Conservation (phyloP, 1,140 invertebrate genomes). For the Paraescarpia echinospica region DNA sequence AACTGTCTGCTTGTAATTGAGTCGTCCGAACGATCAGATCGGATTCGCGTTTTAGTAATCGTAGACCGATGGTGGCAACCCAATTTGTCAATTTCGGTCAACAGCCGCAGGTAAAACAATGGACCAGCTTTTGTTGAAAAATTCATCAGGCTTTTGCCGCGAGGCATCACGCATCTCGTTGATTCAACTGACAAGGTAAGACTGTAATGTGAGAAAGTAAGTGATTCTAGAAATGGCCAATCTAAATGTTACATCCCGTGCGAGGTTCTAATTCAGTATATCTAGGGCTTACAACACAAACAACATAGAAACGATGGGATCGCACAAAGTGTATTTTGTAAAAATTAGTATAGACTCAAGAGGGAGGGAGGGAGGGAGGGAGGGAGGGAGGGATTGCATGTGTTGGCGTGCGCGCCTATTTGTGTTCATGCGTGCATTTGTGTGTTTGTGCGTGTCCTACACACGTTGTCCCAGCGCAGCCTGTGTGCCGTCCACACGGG, state of each 20-base stretch:
- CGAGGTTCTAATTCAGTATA: background rate
- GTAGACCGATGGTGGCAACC: background rate
- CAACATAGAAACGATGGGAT: no score
- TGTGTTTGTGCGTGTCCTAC: no score
- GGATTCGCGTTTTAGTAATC: background rate
- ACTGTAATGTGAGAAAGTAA: background rate
- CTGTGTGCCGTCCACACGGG: no score
- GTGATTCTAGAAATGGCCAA: background rate
- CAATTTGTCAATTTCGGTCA: background rate
- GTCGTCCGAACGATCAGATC: background rate
- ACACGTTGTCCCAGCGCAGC: no score
- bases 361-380: no score
- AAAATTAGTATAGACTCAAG: no score
- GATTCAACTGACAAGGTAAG: background rate
- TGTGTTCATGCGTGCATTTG: no score
- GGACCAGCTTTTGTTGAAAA: background rate
- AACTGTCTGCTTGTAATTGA: background rate
- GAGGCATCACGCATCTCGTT: background rate
- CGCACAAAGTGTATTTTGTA: no score
- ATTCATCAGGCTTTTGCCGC: background rate
- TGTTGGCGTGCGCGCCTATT: no score
- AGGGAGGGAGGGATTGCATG: no score
- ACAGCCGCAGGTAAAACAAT: background rate
- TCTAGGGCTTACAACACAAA: background rate
- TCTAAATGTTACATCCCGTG: background rate